Evolutionary conservation across 1,140 invertebrate species (phyloP).

Genomic region (Diachasma alloeum): DNA sequence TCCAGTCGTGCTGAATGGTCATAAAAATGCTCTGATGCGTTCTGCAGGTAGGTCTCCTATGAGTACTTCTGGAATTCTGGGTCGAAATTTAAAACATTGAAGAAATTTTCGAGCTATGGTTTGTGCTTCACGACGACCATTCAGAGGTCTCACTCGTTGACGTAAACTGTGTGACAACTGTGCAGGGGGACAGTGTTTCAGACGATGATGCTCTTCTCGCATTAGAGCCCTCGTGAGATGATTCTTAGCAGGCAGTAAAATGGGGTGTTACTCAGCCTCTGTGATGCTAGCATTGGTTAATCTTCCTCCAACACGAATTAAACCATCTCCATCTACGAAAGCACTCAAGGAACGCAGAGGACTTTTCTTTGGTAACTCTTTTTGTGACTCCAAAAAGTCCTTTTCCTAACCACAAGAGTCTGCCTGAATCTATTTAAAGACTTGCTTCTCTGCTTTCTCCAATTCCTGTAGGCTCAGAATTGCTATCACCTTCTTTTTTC

Average conservation of each 20-base stretch:
- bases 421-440: background rate
- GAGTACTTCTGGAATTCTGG: background rate
- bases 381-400: background rate
- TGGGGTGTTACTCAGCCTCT: constrained; percentile 27
- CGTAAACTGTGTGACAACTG: constrained; percentile 32
- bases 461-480: background rate
- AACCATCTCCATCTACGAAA: background rate
- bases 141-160: constrained; percentile 35
- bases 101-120: constrained; percentile 33
- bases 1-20: constrained; percentile 41
- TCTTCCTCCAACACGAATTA: background rate
- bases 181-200: constrained; percentile 38
- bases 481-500: background rate
- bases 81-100: constrained; percentile 31
- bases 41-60: constrained; percentile 10
- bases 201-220: constrained; percentile 37
- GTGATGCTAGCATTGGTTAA: background rate
- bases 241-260: constrained; percentile 28
- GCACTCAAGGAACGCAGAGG: background rate
- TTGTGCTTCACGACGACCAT: constrained; percentile 26
- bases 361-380: background rate
- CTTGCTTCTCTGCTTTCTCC: background rate
- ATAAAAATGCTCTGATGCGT: background rate
- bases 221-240: constrained; percentile 31
- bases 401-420: background rate